Conservation (phyloP, 2,888 invertebrate genomes). For the Apamea sordens region DNA sequence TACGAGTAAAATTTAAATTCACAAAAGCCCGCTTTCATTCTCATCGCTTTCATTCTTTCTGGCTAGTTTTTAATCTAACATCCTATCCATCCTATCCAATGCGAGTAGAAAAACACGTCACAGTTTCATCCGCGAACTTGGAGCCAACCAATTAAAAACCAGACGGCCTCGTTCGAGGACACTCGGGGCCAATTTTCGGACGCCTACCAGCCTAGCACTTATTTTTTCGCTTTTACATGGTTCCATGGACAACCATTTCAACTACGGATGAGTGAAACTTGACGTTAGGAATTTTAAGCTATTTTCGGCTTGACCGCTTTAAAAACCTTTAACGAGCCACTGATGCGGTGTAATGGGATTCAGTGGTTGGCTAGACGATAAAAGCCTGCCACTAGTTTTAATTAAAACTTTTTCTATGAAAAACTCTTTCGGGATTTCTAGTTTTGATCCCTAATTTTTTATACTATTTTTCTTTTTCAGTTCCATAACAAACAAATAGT, state of each 20-base stretch:
- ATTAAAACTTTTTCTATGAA: slow-evolving; percentile 17
- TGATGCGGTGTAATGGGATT: slow-evolving; percentile 71
- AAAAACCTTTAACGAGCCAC: slow-evolving; percentile 73
- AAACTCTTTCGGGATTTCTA: not conserved
- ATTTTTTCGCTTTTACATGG: slow-evolving; percentile 73
- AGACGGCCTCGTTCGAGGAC: slow-evolving; percentile 61
- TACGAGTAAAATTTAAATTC: slow-evolving; percentile 64
- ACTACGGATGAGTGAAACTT: slow-evolving; percentile 76
- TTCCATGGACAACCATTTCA: slow-evolving; percentile 73
- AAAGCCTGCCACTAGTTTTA: slow-evolving; percentile 16
- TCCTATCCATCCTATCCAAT: slow-evolving; percentile 30
- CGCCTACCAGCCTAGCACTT: slow-evolving; percentile 73
- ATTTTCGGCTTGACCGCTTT: slow-evolving; percentile 78
- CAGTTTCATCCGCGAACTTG: slow-evolving; percentile 56
- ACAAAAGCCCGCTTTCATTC: slow-evolving; percentile 55
- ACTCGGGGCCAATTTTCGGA: slow-evolving; percentile 74
- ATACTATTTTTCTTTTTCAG: not conserved
- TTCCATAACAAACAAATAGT: slow-evolving; percentile 20
- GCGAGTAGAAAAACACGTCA: slow-evolving; percentile 40
- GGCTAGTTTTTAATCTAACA: slow-evolving; percentile 60
- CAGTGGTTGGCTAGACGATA: slow-evolving; percentile 28
- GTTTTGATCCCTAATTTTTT: not conserved
- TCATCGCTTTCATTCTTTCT: slow-evolving; percentile 37
- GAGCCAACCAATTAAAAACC: slow-evolving; percentile 76
- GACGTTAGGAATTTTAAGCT: slow-evolving; percentile 77